These are phyloP conservation scores for Cephalophus harveyi DNA, from an alignment of 2,113 vertebrate species.

Conservation along the genomic window DNA sequence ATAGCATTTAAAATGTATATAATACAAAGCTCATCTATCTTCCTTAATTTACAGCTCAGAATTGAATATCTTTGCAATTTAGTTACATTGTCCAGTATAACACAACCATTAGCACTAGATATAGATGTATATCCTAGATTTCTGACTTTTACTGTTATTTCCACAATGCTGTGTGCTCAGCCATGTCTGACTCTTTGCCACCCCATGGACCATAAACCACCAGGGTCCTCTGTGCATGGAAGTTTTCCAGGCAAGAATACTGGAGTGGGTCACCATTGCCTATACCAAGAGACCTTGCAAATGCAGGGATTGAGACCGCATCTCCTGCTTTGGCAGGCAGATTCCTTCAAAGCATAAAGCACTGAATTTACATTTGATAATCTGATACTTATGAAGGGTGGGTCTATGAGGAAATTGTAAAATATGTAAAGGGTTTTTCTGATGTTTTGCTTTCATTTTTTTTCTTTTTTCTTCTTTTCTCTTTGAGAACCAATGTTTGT, in stretches of 20 bases:
- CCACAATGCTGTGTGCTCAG: background rate
- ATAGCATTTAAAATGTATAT: background rate
- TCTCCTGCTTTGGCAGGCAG: background rate
- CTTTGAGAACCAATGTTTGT: background rate
- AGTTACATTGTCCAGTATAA: background rate
- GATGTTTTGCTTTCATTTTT: background rate
- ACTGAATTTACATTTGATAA: background rate
- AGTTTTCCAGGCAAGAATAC: background rate
- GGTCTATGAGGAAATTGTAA: background rate
- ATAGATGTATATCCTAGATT: background rate
- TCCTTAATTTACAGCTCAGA: background rate
- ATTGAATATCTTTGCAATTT: background rate
- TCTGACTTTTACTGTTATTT: background rate
- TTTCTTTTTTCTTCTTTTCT: background rate
- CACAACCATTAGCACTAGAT: background rate
- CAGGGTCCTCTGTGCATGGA: background rate
- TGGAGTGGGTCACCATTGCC: background rate
- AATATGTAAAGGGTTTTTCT: background rate
- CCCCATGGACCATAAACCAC: background rate
- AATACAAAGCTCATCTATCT: background rate
- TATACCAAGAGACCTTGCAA: background rate
- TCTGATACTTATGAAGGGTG: background rate
- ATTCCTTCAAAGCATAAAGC: background rate
- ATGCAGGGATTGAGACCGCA: rapidly evolving
- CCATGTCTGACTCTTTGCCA: background rate